Conservation (phyloP, 2,888 invertebrate species). For the Petrolisthes cinctipes region DNA sequence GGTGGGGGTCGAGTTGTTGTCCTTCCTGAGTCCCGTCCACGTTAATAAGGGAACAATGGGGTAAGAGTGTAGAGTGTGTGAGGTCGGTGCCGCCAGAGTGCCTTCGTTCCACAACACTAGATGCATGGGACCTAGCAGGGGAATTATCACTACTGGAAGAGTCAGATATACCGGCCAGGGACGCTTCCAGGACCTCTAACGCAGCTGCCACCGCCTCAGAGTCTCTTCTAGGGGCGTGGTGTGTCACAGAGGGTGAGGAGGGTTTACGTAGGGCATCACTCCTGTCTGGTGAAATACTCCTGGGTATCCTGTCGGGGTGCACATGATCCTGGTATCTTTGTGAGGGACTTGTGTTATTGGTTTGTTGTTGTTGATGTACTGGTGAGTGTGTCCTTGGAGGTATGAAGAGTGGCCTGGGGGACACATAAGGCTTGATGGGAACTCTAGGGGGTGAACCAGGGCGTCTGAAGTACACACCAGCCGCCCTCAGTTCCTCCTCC, state of each 20-base stretch:
- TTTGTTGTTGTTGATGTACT: too few species aligned
- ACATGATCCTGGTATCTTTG: not conserved
- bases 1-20: not conserved
- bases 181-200: slow-evolving; percentile 38
- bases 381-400: not conserved
- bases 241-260: not conserved
- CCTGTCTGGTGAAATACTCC: not conserved
- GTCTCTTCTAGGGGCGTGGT: slow-evolving; percentile 3
- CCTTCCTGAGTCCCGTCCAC: not conserved
- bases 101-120: slow-evolving; percentile 36
- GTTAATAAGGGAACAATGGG: not conserved
- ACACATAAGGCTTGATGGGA: slow-evolving; percentile 19
- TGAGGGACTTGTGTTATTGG: too few species aligned
- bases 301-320: not conserved
- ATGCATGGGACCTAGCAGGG: slow-evolving; percentile 30
- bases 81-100: slow-evolving; percentile 16
- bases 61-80: not conserved
- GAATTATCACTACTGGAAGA: slow-evolving; percentile 35
- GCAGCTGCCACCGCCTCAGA: slow-evolving; percentile 46
- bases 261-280: not conserved
- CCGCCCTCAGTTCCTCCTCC: slow-evolving; percentile 57
- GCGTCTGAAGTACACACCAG: slow-evolving; percentile 59
- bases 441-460: slow-evolving; percentile 42
- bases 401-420: not conserved
- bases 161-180: slow-evolving; percentile 31